phyloP scores from a whole-genome alignment of 1,140 invertebrate species.

The Rhyzopertha dominica region DNA sequence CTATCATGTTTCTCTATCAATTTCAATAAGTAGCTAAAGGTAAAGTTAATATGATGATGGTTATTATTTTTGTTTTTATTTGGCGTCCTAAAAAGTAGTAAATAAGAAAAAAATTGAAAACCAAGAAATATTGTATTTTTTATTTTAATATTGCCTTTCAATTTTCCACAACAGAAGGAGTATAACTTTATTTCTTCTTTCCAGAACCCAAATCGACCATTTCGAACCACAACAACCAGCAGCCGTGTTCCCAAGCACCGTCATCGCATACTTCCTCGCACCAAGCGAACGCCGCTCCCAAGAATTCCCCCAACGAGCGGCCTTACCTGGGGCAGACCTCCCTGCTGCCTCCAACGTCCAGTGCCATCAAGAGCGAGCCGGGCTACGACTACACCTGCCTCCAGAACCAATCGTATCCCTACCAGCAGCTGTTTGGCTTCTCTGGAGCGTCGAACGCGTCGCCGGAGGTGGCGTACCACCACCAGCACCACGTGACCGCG shows the following conservation, averaged over 20 bases:
- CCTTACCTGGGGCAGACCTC: slow-evolving; percentile 50
- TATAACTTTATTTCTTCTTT: too few species aligned
- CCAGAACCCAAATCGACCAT: slow-evolving; percentile 39
- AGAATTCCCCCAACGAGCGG: slow-evolving; percentile 34
- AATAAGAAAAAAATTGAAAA: too few species aligned
- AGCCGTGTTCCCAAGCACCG: slow-evolving; percentile 21
- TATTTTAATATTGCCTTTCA: too few species aligned
- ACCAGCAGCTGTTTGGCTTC: slow-evolving; percentile 45
- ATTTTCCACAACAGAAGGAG: too few species aligned
- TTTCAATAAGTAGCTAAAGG: too few species aligned
- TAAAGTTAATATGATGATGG: too few species aligned
- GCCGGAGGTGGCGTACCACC: slow-evolving; percentile 57
- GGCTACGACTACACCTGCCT: slow-evolving; percentile 42
- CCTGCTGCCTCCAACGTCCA: slow-evolving; percentile 43
- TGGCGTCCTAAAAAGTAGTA: too few species aligned
- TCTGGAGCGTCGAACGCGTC: slow-evolving; percentile 26
- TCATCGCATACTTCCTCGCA: slow-evolving; percentile 18
- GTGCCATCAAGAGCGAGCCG: slow-evolving; percentile 43
- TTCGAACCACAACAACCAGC: slow-evolving; percentile 25
- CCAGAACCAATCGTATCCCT: slow-evolving; percentile 42
- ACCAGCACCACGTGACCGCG: slow-evolving; percentile 74
- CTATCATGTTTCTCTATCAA: too few species aligned
- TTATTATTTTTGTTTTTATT: too few species aligned
- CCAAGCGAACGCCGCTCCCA: slow-evolving; percentile 9
- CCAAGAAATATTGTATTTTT: too few species aligned